These are phyloP conservation scores for Temnothorax longispinosus DNA, from an alignment of 1,140 invertebrate genomes.

Conservation along the genomic window DNA sequence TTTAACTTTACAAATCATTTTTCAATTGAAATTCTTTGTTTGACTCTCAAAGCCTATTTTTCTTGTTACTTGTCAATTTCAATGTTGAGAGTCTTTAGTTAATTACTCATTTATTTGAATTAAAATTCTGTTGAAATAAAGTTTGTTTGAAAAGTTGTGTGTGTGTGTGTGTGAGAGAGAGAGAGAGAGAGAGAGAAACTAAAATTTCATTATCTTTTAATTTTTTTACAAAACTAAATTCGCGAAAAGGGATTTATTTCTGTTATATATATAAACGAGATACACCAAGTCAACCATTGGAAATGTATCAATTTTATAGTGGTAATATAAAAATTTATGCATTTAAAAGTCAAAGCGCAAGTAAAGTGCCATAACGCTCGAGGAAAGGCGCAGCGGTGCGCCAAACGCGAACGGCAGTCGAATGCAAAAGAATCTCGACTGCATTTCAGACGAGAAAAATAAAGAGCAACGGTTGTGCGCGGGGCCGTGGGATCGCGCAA, in stretches of 20 bases:
- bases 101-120: not conserved
- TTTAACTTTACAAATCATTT: not conserved
- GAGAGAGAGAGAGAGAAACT: not conserved
- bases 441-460: constrained; percentile 60
- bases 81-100: too few species aligned
- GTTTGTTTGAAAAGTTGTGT: not conserved
- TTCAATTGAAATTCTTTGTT: not conserved
- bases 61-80: too few species aligned
- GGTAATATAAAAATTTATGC: constrained; percentile 35
- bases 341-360: constrained; percentile 12
- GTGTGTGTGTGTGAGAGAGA: too few species aligned
- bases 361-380: not conserved
- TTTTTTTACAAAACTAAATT: not conserved
- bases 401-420: not conserved
- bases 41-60: too few species aligned
- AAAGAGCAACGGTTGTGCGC: constrained; percentile 34
- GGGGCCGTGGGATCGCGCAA: constrained; percentile 44
- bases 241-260: not conserved
- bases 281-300: not conserved
- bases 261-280: not conserved
- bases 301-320: not conserved
- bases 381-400: not conserved
- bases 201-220: not conserved
- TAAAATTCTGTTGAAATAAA: not conserved
- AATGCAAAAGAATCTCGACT: constrained; percentile 5